Base-by-base conservation (phyloP, 2,888 invertebrate genomes). In the Drosophila emarginata region DNA sequence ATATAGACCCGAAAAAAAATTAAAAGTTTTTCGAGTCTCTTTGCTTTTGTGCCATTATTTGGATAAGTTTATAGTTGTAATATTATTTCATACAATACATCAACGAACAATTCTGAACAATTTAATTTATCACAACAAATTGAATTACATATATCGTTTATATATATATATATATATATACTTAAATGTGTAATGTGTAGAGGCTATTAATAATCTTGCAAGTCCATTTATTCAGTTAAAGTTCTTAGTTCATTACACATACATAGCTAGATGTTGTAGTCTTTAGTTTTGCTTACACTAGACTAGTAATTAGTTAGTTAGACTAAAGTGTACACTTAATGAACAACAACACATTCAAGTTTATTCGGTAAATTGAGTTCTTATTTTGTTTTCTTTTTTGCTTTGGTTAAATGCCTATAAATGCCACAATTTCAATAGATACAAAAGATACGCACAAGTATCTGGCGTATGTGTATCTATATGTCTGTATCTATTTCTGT, bases 71-170 rank as follows among this genome's bases (percentile, higher is more conserved):
- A 2, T n/a, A 36, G 37, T 52, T 60, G 12, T 45, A 45, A 45
- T 45, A 45, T 15, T 54, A 32, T 32, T 36, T 11, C 36, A 11
- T 21, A 39, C 9, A 14, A 14, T 68, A 45, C 76, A 69, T 74
- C 66, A 64, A 52, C 58, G 50, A 50, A 60, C 61, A 56, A 45
- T 53, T 64, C 76, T 64, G 67, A 81, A 68, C 70, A 79, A 64
- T 67, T 61, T 54, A 79, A 72, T 80, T 70, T 77, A 85, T 85
- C 85, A 85, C 79, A 75, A 79, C 75, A 79, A 79, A 82, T 80
- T 65, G 57, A 74, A 75, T 74, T 67, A 75, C 61, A 52, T 51
- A 54, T 40, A 65, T 32, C 32, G 9, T 28, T 4, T 51, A 60
- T 58, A 9, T 66, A 9, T 67, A 39, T 59, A 45, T 70, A 32